These are phyloP conservation scores for Oasisia sp. DNA, from an alignment of 2,888 invertebrate genomes.

Conservation along the genomic window DNA sequence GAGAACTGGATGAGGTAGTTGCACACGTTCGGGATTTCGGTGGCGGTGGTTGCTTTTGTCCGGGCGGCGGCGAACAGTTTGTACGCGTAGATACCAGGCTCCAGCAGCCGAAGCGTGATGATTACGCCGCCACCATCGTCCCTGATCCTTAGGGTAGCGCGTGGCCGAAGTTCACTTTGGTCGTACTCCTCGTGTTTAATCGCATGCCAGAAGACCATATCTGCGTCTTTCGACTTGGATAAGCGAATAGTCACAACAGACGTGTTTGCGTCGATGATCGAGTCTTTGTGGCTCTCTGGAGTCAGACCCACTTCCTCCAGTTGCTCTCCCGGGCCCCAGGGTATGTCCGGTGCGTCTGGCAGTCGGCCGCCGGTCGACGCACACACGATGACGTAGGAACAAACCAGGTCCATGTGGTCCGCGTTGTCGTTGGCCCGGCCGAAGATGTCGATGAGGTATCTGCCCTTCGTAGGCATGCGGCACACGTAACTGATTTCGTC, in stretches of 20 bases:
- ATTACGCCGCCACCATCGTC: slow-evolving; percentile 34
- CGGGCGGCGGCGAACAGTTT: slow-evolving; percentile 51
- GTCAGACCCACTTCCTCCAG: slow-evolving; percentile 51
- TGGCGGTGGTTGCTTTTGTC: neutral
- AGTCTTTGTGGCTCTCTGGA: slow-evolving; percentile 55
- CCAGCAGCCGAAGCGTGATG: slow-evolving; percentile 55
- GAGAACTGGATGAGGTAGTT: slow-evolving; percentile 53
- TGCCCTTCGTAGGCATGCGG: slow-evolving; percentile 54
- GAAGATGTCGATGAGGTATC: slow-evolving; percentile 61
- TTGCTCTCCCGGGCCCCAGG: slow-evolving; percentile 59
- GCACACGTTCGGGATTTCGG: slow-evolving; percentile 54
- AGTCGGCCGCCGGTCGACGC: slow-evolving; percentile 51
- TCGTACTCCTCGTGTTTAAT: neutral
- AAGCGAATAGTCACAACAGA: neutral
- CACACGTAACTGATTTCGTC: slow-evolving; percentile 50
- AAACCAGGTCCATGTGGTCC: slow-evolving; percentile 56
- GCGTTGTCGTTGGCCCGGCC: slow-evolving; percentile 48
- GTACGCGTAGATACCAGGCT: slow-evolving; percentile 57
- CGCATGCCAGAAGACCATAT: neutral
- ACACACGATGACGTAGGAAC: slow-evolving; percentile 61
- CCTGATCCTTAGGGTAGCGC: neutral
- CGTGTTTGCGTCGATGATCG: slow-evolving; percentile 23
- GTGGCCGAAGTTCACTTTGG: neutral
- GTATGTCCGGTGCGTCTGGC: slow-evolving; percentile 60
- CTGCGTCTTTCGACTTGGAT: neutral